Evolutionary conservation across 1,140 invertebrate species (phyloP).

Genomic region (Monochamus saltuarius): DNA sequence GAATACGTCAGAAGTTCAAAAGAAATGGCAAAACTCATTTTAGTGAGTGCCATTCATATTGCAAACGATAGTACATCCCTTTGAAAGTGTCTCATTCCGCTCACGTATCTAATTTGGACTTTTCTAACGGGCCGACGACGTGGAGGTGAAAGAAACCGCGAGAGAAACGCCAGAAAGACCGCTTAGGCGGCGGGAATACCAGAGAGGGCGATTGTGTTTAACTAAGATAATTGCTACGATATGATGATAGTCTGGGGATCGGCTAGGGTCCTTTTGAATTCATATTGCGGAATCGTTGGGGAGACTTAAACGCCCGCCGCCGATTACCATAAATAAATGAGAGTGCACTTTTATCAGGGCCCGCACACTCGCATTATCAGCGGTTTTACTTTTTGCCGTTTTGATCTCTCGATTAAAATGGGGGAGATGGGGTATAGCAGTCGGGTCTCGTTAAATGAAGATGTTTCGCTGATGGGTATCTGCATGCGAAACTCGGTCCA

Average conservation of each 20-base stretch:
- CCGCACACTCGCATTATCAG: constrained; percentile 10
- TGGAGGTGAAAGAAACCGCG: too few species aligned
- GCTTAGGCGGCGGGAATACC: constrained; percentile 6
- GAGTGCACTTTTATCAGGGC: constrained; percentile 30
- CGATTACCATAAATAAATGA: constrained; percentile 38
- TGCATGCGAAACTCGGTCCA: too few species aligned
- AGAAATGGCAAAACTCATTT: too few species aligned
- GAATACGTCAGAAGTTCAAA: too few species aligned
- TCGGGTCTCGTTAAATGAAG: too few species aligned
- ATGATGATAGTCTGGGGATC: not conserved
- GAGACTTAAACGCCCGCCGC: constrained; percentile 15
- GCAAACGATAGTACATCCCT: too few species aligned
- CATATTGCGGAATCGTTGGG: constrained; percentile 5
- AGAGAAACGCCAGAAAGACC: not conserved
- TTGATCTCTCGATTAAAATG: constrained; percentile 4
- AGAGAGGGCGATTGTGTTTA: constrained; percentile 10
- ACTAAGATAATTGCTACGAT: constrained; percentile 14
- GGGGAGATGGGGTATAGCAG: not conserved
- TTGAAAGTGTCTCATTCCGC: too few species aligned
- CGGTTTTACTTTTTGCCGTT: constrained; percentile 13
- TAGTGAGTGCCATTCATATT: too few species aligned
- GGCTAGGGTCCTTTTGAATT: constrained; percentile 12
- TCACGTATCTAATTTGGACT: too few species aligned
- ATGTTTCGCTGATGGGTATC: too few species aligned
- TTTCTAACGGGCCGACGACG: too few species aligned